A percentile compares a stretch with the other conserved stretches of the same genome.
These are phyloP conservation scores for Erebia palarica DNA, from an alignment of 2,888 invertebrate genomes.

Conservation along the genomic window DNA sequence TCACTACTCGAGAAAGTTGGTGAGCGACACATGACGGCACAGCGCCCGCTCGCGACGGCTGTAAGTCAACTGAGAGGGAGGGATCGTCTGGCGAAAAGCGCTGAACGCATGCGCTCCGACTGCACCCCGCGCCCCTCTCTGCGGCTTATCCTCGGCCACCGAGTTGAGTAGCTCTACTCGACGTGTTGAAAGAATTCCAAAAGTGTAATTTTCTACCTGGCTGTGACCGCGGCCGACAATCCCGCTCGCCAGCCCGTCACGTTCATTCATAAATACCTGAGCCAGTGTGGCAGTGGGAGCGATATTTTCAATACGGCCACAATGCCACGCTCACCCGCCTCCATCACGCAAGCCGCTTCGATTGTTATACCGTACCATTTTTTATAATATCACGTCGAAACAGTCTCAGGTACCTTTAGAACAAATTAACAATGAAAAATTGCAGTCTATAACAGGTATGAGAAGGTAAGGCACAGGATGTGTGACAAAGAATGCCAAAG, in stretches of 20 bases:
- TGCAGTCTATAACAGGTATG: conserved; percentile 62
- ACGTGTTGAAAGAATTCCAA: conserved; percentile 78
- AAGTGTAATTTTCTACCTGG: conserved; percentile 81
- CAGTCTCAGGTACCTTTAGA: conserved; percentile 65
- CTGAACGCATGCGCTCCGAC: conserved; percentile 76
- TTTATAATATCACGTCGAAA: conserved; percentile 65
- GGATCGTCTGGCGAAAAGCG: conserved; percentile 70
- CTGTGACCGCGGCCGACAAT: conserved; percentile 68
- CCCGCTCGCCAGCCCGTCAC: conserved; percentile 71
- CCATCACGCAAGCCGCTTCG: conserved; percentile 61
- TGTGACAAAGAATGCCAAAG: conserved; percentile 56
- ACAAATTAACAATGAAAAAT: conserved; percentile 64
- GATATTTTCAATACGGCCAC: conserved; percentile 57
- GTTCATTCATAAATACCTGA: conserved; percentile 82
- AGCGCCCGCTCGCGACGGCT: conserved; percentile 70
- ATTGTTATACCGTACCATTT: conserved; percentile 67
- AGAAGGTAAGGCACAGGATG: conserved; percentile 72
- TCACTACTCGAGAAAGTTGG: conserved; percentile 81
- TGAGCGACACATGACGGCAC: conserved; percentile 85
- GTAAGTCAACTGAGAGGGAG: conserved; percentile 77
- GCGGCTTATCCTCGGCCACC: conserved; percentile 76
- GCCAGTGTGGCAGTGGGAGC: conserved; percentile 54
- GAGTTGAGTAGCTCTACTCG: conserved; percentile 74
- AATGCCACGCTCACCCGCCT: conserved; percentile 53
- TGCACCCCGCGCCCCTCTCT: conserved; percentile 77